A percentile compares a stretch with the other conserved stretches of the same genome.
These are phyloP conservation scores for Amblyraja radiata DNA, from an alignment of 2,797 vertebrate genomes.

Conservation along the genomic window DNA sequence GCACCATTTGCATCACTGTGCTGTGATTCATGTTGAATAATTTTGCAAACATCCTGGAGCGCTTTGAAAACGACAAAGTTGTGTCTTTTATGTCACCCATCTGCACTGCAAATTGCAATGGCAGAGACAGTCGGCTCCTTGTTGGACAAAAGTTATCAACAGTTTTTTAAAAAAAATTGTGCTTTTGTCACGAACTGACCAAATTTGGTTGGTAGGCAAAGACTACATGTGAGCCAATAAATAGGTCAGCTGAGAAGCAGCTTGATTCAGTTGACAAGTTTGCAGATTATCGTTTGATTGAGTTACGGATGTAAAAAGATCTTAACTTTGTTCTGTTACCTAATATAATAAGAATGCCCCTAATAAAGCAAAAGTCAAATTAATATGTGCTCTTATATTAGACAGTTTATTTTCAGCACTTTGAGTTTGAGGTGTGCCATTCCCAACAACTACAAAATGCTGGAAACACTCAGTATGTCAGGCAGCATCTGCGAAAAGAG, in stretches of 20 bases:
- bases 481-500: too few species aligned
- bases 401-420: background rate
- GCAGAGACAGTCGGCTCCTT: conserved; percentile 4
- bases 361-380: background rate
- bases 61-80: conserved; percentile 15
- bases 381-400: background rate
- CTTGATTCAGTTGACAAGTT: background rate
- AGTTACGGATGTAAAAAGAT: background rate
- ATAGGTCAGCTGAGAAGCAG: background rate
- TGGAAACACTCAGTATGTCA: too few species aligned
- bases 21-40: conserved; percentile 32
- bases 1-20: conserved; percentile 24
- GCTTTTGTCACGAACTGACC: conserved; percentile 12
- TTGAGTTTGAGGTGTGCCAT: background rate
- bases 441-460: background rate
- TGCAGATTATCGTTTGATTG: background rate
- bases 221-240: background rate
- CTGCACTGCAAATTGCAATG: background rate
- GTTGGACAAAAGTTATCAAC: background rate
- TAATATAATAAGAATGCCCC: background rate
- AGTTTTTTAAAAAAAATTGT: background rate
- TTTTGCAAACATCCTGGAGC: conserved; percentile 30
- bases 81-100: conserved; percentile 21
- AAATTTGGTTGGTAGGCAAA: background rate
- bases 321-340: background rate